Evolutionary conservation across 1,140 invertebrate species (phyloP).

Genomic region (Drosophila novamexicana): DNA sequence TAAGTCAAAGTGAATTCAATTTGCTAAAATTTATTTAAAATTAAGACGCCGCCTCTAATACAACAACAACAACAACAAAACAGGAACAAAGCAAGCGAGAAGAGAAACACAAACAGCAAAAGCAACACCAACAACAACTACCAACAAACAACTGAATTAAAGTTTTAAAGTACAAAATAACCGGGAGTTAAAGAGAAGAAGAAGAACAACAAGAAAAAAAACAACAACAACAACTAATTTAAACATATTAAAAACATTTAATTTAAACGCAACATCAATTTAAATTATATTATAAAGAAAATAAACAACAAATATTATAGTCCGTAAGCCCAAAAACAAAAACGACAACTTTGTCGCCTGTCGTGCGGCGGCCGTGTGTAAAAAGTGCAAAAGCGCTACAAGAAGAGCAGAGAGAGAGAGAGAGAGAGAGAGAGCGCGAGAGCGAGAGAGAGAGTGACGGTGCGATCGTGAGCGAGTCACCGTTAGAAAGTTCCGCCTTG

Average conservation of each 20-base stretch:
- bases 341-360: constrained; percentile 30
- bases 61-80: constrained; percentile 36
- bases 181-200: constrained; percentile 70
- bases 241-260: constrained; percentile 72
- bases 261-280: constrained; percentile 83
- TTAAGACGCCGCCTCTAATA: constrained; percentile 62
- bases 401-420: background rate
- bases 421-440: constrained; percentile 2
- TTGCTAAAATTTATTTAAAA: constrained; percentile 71
- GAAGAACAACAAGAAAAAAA: constrained; percentile 64
- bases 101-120: constrained; percentile 64
- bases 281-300: constrained; percentile 74
- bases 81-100: constrained; percentile 44
- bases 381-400: constrained; percentile 32
- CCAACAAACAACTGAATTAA: constrained; percentile 80
- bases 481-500: constrained; percentile 42
- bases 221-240: constrained; percentile 70
- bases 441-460: constrained; percentile 12
- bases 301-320: constrained; percentile 49
- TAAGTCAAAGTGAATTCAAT: constrained; percentile 81
- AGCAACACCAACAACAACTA: constrained; percentile 70
- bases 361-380: constrained; percentile 26
- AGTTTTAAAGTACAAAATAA: constrained; percentile 84
- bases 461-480: constrained; percentile 30
- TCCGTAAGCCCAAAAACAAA: constrained; percentile 45